Evolutionary conservation across 2,113 vertebrate species (phyloP).

Genomic region (Rattus rattus): DNA sequence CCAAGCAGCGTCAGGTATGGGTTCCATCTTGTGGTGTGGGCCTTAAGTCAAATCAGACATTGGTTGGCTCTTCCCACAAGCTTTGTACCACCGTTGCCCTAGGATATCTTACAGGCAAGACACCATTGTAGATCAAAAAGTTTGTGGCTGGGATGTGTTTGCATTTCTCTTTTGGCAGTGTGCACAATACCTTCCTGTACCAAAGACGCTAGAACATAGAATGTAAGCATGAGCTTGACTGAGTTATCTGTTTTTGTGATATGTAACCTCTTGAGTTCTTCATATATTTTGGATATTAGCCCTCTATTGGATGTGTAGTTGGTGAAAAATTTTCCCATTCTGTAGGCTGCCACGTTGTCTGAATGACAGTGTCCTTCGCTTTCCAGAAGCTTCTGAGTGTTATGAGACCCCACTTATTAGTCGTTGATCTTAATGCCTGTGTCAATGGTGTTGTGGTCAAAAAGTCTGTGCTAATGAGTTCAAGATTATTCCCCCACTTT

Average conservation of each 20-base stretch:
- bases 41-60: not conserved
- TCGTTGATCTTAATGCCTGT: not conserved
- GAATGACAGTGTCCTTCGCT: not conserved
- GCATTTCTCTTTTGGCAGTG: not conserved
- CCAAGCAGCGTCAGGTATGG: not conserved
- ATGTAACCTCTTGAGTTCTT: not conserved
- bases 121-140: not conserved
- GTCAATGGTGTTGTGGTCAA: not conserved
- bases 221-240: not conserved
- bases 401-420: not conserved
- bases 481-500: not conserved
- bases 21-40: not conserved
- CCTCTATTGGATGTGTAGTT: not conserved
- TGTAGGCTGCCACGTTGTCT: not conserved
- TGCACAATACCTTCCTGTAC: not conserved
- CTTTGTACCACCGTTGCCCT: not conserved
- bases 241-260: not conserved
- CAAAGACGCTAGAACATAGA: not conserved
- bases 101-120: not conserved
- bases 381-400: not conserved
- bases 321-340: not conserved
- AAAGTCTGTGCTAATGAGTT: not conserved
- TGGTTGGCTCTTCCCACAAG: not conserved
- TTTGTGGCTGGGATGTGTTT: not conserved
- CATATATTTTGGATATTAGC: not conserved